phyloP scores from a whole-genome alignment of 2,797 vertebrate species.

The Bradypodion ventrale region DNA sequence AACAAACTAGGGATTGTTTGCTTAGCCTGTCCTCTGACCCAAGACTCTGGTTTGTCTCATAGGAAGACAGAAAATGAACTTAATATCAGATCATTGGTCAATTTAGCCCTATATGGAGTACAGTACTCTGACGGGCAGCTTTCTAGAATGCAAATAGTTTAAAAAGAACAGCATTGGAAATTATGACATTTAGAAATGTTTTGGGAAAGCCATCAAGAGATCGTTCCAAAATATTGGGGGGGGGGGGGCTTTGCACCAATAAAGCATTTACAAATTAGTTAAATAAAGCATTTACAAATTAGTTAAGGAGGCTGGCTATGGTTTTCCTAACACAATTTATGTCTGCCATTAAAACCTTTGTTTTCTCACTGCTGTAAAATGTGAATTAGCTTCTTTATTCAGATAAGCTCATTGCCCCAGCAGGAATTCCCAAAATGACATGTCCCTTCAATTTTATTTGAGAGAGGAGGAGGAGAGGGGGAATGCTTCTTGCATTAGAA shows the following conservation, averaged over 20 bases:
- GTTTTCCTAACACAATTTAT: slow-evolving; percentile 14
- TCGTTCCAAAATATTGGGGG: neutral
- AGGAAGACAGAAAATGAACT: too few species aligned
- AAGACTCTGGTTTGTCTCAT: neutral
- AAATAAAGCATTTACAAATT: slow-evolving; percentile 20
- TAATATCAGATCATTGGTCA: too few species aligned
- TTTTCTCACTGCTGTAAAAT: slow-evolving; percentile 14
- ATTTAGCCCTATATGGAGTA: too few species aligned
- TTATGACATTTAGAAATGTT: neutral
- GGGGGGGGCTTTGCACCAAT: slow-evolving; percentile 9
- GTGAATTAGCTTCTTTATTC: slow-evolving; percentile 3
- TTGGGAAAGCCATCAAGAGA: neutral
- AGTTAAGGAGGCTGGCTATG: slow-evolving; percentile 33
- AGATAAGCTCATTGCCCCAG: neutral
- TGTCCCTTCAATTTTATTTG: neutral
- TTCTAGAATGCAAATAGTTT: neutral
- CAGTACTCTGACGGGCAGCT: too few species aligned
- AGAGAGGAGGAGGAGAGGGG: neutral
- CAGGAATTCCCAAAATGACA: slow-evolving; percentile 4
- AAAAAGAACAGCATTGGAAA: neutral
- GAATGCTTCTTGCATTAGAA: neutral
- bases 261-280: slow-evolving; percentile 16
- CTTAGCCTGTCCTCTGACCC: neutral
- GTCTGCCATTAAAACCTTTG: slow-evolving; percentile 18
- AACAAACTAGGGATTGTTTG: neutral